These are phyloP conservation scores for Macrotrachela quadricornifera DNA, from an alignment of 1,140 invertebrate species.

Conservation along the genomic window DNA sequence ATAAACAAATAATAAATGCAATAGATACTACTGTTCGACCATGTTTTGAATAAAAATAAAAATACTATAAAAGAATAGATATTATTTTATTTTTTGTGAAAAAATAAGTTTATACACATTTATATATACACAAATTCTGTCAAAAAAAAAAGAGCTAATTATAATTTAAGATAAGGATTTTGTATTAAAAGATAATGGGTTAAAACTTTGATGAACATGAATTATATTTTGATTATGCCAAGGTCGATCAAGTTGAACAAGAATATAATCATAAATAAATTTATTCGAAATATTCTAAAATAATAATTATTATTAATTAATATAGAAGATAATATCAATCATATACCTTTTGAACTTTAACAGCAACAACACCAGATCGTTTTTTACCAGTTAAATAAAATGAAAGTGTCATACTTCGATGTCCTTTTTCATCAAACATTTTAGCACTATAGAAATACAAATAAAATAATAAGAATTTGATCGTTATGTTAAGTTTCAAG, in stretches of 20 bases:
- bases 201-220: not conserved
- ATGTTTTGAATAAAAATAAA: too few relatives aligned
- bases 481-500: too few relatives aligned
- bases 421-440: not conserved
- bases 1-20: too few relatives aligned
- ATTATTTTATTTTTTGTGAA: too few relatives aligned
- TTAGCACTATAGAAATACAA: not conserved
- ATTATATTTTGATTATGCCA: not conserved
- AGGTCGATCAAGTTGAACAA: not conserved
- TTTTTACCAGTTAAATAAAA: slow-evolving; percentile 3
- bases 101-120: too few relatives aligned
- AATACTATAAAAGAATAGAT: too few relatives aligned
- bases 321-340: not conserved
- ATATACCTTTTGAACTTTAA: slow-evolving; percentile 6
- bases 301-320: not conserved
- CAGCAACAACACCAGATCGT: not conserved
- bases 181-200: not conserved
- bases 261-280: slow-evolving; percentile 4
- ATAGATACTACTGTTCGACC: too few relatives aligned
- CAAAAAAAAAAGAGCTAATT: too few relatives aligned
- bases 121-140: too few relatives aligned
- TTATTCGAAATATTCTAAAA: not conserved
- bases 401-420: not conserved
- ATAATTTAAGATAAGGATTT: too few relatives aligned
- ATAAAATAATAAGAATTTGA: too few relatives aligned